A percentile compares a stretch with the other conserved stretches of the same genome.
Evolutionary conservation across 2,113 vertebrate genomes (phyloP).

Genomic region (Danio rerio): GRCz12tu NC_133187.1:34367501-34368000

Average conservation of each 20-base stretch:
- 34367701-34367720: not conserved
- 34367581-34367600: not conserved
- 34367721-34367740: not conserved
- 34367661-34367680: not conserved
- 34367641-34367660: not conserved
- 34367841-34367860: constrained; percentile 68
- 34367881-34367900: constrained; percentile 62
- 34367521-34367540: constrained; percentile 10
- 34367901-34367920: constrained; percentile 68
- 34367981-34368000: constrained; percentile 58
- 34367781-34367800: constrained; percentile 55
- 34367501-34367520: not conserved
- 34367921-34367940: constrained; percentile 63
- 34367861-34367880: constrained; percentile 66
- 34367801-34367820: constrained; percentile 59
- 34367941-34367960: constrained; percentile 57
- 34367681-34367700: not conserved
- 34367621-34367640: not conserved
- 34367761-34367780: constrained; percentile 49
- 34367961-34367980: constrained; percentile 54
- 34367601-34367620: not conserved
- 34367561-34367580: constrained; percentile 22
- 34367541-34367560: not conserved
- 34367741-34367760: constrained; percentile 49
- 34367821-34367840: constrained; percentile 60